Base-by-base conservation (phyloP, 2,113 vertebrate genomes). In the Carassius auratus region DNA sequence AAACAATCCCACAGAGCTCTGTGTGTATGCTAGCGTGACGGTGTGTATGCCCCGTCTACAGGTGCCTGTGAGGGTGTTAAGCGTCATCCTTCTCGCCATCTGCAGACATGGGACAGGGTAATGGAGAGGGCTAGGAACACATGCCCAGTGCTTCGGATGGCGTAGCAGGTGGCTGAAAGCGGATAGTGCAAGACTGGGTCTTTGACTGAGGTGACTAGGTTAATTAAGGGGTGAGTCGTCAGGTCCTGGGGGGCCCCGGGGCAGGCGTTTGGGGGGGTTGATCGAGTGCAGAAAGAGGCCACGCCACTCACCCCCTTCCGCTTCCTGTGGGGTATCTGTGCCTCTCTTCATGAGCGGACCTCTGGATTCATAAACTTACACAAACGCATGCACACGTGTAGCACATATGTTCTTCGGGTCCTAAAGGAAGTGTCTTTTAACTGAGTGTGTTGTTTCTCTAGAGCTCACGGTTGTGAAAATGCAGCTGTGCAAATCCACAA, bases 31-130 rank as follows among this genome's bases (percentile, higher is more conserved):
- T 88, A 81, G 86, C 80, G 86, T 81, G 82, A 90, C 89, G 88
- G 89, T 94, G 94, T 92, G 89, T 93, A 90, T 89, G 93, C 91
- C 92, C 93, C 93, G 88, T 92, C 90, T 93, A 90, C 97, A 98
- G 97, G 97, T 98, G 97, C 95, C 93, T 88, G 91, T 15, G 30
- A 83, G 12, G 86, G 92, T 92, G 93, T 92, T 93, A 94, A 94
- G 90, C 92, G 91, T 92, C 93, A 95, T 93, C 59, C 92, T 91
- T 92, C 89, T 87, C 90, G 75, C 92, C 96, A 95, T 94, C 90
- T 94, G 93, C 91, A 86, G 84, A 89, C 90, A 38, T 90, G 93
- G 95, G 93, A 94, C 95, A 52, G 50, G 50, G 50, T 52, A 52
- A 52, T 15, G 50, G 50, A 52, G 50, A 92, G 86, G 93, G 93